Evolutionary conservation across 2,888 invertebrate genomes (phyloP), one percentile per base, ranked within the genome.

Genomic region (Epinotia ramella): DNA sequence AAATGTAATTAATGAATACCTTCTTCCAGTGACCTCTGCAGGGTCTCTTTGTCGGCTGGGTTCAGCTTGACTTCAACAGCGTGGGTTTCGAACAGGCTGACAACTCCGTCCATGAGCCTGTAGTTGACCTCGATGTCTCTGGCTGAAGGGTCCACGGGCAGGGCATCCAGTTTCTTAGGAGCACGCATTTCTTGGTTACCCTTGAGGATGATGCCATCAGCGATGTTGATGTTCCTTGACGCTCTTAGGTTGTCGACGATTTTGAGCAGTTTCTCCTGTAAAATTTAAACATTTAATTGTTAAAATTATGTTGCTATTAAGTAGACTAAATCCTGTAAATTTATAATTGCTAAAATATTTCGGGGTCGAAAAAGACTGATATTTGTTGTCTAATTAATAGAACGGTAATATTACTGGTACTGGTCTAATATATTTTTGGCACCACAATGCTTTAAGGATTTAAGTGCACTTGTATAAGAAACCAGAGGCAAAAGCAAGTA

Each of bases 31-130:
- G 97, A 97, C 80, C 97, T 95, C 85, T 97, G 96, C 87, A 97
- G 95, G 82, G 97, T 96, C 81, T 96, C 95, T 81, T 97, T 96
- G 62, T 96, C 96, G 69, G 96, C 95, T 78, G 96, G 96, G 82
- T 97, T 97, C 83, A 98, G 95, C 89, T 97, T 97, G 83, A 98
- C 96, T 86, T 98, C 97, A 62, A 98, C 93, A 20, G 97, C 96
- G 84, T 97, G 97, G 69, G 96, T 96, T 83, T 97, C 96, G 80
- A 97, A 95, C 88, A 97, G 96, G 82, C 96, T 95, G 79, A 97
- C 96, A 12, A 97, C 95, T 79, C 96, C 96, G 85, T 98, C 97
- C 79, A 97, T 91, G 73, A 98, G 93, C 78, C 97, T 95, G 79
- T 96, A 95, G 86, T 97, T 97, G 77, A 97, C 95, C 84, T 96